A percentile compares a stretch with the other conserved stretches of the same genome.
These are phyloP conservation scores for Drosophila asahinai DNA, from an alignment of 1,140 invertebrate species.

Conservation along the genomic window DNA sequence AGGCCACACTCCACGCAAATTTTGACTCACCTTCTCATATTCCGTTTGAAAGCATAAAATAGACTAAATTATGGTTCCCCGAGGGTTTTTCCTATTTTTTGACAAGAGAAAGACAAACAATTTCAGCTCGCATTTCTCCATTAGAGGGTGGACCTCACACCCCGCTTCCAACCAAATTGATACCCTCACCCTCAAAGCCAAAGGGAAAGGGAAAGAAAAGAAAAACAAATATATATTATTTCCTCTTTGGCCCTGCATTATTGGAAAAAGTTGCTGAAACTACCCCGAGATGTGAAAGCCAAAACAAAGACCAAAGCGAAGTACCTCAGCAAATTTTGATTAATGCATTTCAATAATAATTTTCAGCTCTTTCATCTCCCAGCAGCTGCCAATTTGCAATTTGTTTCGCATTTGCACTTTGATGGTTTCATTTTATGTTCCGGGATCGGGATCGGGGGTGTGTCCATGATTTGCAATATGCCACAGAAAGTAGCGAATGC, in stretches of 20 bases:
- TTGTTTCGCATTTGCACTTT: slow-evolving; percentile 81
- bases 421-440: slow-evolving; percentile 74
- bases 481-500: slow-evolving; percentile 8
- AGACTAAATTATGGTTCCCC: slow-evolving; percentile 41
- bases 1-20: slow-evolving; percentile 3
- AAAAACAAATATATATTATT: slow-evolving; percentile 25
- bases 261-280: slow-evolving; percentile 50
- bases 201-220: background rate
- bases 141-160: slow-evolving; percentile 6
- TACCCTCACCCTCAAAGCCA: slow-evolving; percentile 1
- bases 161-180: slow-evolving; percentile 16
- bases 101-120: slow-evolving; percentile 29
- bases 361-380: slow-evolving; percentile 32
- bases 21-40: slow-evolving; percentile 19
- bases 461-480: slow-evolving; percentile 46
- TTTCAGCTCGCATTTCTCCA: slow-evolving; percentile 27
- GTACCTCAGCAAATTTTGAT: slow-evolving; percentile 67
- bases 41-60: slow-evolving; percentile 9
- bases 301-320: slow-evolving; percentile 12
- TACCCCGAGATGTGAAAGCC: slow-evolving; percentile 33
- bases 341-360: slow-evolving; percentile 77
- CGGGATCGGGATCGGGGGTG: slow-evolving; percentile 5
- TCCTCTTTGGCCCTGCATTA: slow-evolving; percentile 55
- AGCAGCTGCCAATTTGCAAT: slow-evolving; percentile 62
- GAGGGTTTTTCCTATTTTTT: slow-evolving; percentile 6